Evolutionary conservation across 2,113 vertebrate species (phyloP), one percentile per base, ranked within the genome.

Genomic region (Bagarius yarrelli): DNA sequence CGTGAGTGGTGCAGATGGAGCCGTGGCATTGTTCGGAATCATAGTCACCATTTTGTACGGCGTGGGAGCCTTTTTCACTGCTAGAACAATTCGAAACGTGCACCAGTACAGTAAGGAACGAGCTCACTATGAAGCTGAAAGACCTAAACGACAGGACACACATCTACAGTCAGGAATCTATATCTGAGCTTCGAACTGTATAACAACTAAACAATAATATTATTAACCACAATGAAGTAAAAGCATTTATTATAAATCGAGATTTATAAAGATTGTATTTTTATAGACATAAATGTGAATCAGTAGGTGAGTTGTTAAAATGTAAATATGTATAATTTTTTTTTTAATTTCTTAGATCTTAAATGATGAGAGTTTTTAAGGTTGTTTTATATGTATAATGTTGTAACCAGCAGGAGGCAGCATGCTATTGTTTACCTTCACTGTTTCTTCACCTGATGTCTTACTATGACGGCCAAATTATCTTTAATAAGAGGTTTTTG

Each of bases 1-100:
- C 0, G 93, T 96, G 11, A 87, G 93, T 66, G 95, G 95, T 0
- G 95, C 88, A 0, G 95, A 98, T 0, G 96, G 93, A 0, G 91
- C 94, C 0, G 93, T 97, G 1, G 89, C 92, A 0, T 84, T 96
- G 8, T 94, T 95, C 0, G 93, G 92, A 0, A 85, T 94, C 0
- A 83, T 92, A 63, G 94, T 94, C 0, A 88, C 92, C 56, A 92
- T 94, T 44, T 75, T 95, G 57, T 95, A 94, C 85, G 77, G 83
- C 0, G 86, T 63, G 2, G 95, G 94, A 9, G 73, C 89, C 0
- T 88, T 86, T 80, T 72, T 95, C 56, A 95, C 93, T 2, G 1
- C 87, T 56, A 78, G 83, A 1, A 93, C 94, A 9, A 52, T 95
- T 60, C 79, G 84, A 0, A 0, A 81, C 0, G 90, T 94, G 66